Evolutionary conservation across 2,888 invertebrate species (phyloP), one percentile per base, ranked within the genome.

Genomic region (Drosophila conformis): DNA sequence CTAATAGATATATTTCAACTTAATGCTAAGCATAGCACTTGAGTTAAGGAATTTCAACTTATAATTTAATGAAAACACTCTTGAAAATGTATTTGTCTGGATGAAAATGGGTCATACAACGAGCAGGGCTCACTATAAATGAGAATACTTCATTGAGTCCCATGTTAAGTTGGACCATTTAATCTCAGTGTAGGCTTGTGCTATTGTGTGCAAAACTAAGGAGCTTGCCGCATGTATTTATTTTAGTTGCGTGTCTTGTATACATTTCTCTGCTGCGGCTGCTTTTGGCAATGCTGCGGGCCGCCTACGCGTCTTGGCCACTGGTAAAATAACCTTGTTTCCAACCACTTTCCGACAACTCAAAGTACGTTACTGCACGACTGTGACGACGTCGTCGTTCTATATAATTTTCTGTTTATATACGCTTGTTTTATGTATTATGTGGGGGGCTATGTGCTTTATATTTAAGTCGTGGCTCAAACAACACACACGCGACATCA

Each of bases 261-360:
- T 70, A 76, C 89, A 89, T 87, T 89, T 89, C 73, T 86, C 69
- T 71, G 63, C 40, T 69, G 46, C 31, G 59, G 61, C 59, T 49
- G 35, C 53, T 82, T 78, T 78, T 66, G 79, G 73, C 57, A 69
- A 58, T 70, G 77, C 73, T 83, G 66, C 69, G 60, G 52, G 73
- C 60, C 78, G 57, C 73, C 82, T 64, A 79, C 46, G 61, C 64
- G 73, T 79, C 73, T 82, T 82, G 53, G 69, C 69, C 73, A 60
- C 51, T 59, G 76, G 62, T 71, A 66, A 61, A 80, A 69, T 78
- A 87, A 84, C 90, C 88, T 89, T 87, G 85, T 84, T 87, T 85
- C 65, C 83, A 87, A 80, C 80, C 86, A 87, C 89, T 87, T 80
- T 77, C 63, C 69, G 78, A 74, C 72, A 75, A 73, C 69, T 71